A percentile compares a stretch with the other conserved stretches of the same genome.
phyloP scores from a whole-genome alignment of 1,140 invertebrate genomes.

The Sycobia sp. region DNA sequence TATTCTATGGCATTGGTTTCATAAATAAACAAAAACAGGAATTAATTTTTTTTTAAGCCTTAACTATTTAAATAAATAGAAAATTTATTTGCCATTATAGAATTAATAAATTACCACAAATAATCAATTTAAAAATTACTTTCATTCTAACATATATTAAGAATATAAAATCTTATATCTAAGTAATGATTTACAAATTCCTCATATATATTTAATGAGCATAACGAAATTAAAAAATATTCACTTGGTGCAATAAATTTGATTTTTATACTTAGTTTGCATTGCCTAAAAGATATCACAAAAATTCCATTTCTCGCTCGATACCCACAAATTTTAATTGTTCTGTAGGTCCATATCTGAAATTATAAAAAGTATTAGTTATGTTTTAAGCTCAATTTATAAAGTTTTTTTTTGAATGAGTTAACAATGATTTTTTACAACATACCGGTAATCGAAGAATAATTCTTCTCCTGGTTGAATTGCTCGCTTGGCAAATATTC shows the following conservation, averaged over 20 bases:
- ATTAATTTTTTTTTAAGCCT: no score
- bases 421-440: slow-evolving; percentile 1
- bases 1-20: no score
- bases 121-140: no score
- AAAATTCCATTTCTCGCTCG: slow-evolving; percentile 93
- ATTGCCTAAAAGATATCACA: slow-evolving; percentile 61
- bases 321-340: slow-evolving; percentile 98
- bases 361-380: slow-evolving; percentile 39
- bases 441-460: slow-evolving; percentile 86
- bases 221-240: neutral
- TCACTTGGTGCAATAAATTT: neutral
- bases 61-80: no score
- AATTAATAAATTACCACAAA: no score
- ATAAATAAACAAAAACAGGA: no score
- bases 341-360: slow-evolving; percentile 94
- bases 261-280: neutral
- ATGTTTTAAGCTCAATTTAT: neutral
- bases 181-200: slow-evolving; percentile 8
- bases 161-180: no score
- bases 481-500: slow-evolving; percentile 96
- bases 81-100: no score
- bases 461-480: slow-evolving; percentile 97
- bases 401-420: neutral
- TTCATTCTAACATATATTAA: no score
- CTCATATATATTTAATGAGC: neutral